These are phyloP conservation scores for Drosophila testacea DNA, from an alignment of 2,888 invertebrate species.

Conservation along the genomic window DNA sequence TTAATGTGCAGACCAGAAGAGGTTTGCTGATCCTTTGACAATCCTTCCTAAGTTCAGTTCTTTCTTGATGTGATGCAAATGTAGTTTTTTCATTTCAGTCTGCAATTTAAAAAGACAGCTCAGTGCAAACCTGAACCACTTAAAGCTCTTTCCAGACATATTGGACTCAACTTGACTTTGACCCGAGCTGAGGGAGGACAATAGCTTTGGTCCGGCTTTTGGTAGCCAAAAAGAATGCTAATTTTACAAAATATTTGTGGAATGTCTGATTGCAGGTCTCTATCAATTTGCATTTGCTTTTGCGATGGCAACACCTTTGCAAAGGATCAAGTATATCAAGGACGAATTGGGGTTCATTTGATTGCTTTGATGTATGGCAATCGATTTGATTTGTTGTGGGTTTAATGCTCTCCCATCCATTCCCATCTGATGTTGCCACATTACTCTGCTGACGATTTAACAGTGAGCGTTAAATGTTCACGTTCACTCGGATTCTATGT, in stretches of 20 bases:
- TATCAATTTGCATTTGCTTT: constrained; percentile 48
- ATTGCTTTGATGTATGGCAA: constrained; percentile 69
- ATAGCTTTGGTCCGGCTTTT: background rate
- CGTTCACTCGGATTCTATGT: background rate
- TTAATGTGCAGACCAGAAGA: constrained; percentile 39
- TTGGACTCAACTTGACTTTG: constrained; percentile 7
- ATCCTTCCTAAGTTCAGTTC: background rate
- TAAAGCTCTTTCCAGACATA: background rate
- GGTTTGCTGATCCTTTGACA: background rate
- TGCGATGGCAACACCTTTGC: constrained; percentile 8
- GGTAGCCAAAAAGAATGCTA: constrained; percentile 10
- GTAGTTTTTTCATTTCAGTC: background rate
- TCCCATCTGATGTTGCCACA: constrained; percentile 36
- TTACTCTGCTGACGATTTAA: constrained; percentile 35
- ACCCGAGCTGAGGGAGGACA: background rate
- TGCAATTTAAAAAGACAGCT: background rate
- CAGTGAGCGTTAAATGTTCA: constrained; percentile 21
- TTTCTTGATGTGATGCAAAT: background rate
- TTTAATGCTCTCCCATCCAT: constrained; percentile 51
- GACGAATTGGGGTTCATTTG: constrained; percentile 59
- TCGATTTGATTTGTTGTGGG: constrained; percentile 52
- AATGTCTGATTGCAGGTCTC: constrained; percentile 21
- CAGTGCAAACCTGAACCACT: background rate
- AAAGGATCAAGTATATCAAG: constrained; percentile 32
- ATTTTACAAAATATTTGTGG: constrained; percentile 14